Conservation (phyloP, 2,888 invertebrate species). For the Tiliacea aurago region DNA sequence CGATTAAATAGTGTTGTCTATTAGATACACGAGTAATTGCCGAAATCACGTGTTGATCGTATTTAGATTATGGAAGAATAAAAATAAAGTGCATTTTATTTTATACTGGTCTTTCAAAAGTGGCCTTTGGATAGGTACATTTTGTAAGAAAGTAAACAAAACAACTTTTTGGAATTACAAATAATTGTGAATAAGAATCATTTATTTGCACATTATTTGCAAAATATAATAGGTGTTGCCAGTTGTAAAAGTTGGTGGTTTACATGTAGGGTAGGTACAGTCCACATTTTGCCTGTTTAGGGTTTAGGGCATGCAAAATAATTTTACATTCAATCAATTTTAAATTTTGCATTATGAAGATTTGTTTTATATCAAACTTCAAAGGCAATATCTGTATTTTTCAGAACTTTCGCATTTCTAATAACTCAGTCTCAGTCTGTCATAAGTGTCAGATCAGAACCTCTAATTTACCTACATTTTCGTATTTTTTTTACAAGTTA, state of each 20-base stretch:
- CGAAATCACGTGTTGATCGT: background rate
- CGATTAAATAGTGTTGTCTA: conserved; percentile 17
- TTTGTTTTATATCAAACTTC: background rate
- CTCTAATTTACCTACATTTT: background rate
- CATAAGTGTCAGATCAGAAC: too few relatives aligned
- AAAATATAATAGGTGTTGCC: too few relatives aligned
- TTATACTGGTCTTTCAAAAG: background rate
- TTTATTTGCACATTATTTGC: too few relatives aligned
- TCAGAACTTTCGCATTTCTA: background rate
- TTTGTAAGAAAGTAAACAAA: background rate
- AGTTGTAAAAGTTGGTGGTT: too few relatives aligned
- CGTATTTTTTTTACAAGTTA: background rate
- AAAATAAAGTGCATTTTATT: background rate
- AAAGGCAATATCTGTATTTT: background rate
- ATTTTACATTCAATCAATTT: too few relatives aligned
- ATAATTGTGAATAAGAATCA: too few relatives aligned
- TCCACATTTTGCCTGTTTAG: too few relatives aligned
- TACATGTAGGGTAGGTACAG: too few relatives aligned
- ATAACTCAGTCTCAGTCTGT: too few relatives aligned
- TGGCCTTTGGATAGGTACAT: background rate
- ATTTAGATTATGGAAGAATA: background rate
- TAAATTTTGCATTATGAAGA: too few relatives aligned
- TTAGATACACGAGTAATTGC: background rate
- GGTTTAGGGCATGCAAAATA: too few relatives aligned
- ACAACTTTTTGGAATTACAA: background rate